A percentile compares a stretch with the other conserved stretches of the same genome.
Conservation (phyloP, 2,888 invertebrate species). For the Mythimna pallens region DNA sequence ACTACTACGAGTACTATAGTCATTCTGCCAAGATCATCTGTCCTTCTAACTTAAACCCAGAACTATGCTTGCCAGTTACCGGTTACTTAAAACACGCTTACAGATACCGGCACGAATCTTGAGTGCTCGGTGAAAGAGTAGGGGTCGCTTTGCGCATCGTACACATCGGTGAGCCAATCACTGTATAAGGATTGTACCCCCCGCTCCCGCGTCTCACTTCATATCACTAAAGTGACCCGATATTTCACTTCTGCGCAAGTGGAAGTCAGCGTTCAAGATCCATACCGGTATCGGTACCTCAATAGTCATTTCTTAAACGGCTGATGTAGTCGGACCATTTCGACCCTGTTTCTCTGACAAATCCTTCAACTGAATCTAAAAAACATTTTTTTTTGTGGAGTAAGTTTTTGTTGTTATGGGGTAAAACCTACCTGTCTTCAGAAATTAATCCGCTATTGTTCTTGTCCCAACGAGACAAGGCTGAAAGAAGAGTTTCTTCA, state of each 20-base stretch:
- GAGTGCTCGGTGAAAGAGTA: too few relatives aligned
- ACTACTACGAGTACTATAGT: background rate
- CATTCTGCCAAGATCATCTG: background rate
- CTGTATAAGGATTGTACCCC: too few relatives aligned
- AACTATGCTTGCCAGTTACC: background rate
- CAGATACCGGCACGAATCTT: too few relatives aligned
- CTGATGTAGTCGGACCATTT: background rate
- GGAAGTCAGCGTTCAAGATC: too few relatives aligned
- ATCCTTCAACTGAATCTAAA: background rate
- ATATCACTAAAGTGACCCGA: too few relatives aligned
- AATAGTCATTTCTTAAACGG: background rate
- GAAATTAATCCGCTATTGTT: constrained; percentile 91
- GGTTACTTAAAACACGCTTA: too few relatives aligned
- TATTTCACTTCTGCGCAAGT: too few relatives aligned
- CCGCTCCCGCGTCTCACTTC: too few relatives aligned
- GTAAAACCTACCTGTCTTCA: constrained; percentile 89
- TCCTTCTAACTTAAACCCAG: background rate
- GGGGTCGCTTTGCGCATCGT: too few relatives aligned
- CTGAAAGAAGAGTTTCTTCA: constrained; percentile 91
- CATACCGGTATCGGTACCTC: background rate
- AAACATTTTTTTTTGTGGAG: background rate
- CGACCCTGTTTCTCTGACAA: too few relatives aligned
- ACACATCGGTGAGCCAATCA: too few relatives aligned
- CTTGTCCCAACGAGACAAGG: constrained; percentile 92
- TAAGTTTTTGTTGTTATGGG: background rate